Evolutionary conservation across 1,140 invertebrate species (phyloP), one percentile per base, ranked within the genome.

Genomic region (Anagrus nilaparvatae): DNA sequence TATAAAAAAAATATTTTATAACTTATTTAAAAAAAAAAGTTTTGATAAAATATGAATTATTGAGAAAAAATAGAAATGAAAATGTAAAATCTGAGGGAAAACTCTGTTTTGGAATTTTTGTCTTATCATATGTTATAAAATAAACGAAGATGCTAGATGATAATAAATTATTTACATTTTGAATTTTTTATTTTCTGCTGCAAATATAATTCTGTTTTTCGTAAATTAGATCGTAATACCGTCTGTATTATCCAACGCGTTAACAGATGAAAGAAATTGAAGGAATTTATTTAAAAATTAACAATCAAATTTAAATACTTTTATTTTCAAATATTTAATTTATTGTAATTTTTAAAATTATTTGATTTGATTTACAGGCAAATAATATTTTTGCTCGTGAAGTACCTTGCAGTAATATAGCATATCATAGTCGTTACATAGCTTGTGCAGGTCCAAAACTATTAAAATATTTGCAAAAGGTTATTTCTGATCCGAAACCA

Each of bases 301-400:
- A 6, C 8, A 24, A 5, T 13, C 2, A n/a, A 35, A 20, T 34
- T 24, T 16, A 27, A 29, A 24, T 19, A 9, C 29, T 9, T 14
- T 24, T 16, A 23, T 23, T 39, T 30, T 40, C 3, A 30, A 30
- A 3, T 10, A 23, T 30, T 23, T 19, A 13, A 8, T 21, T 19
- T 12, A 24, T 21, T 25, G n/a, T n/a, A n/a, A n/a, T n/a, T n/a
- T 20, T 9, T 34, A 45, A 18, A 7, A 3, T 4, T n/a, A n/a
- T n/a, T n/a, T n/a, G n/a, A n/a, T 18, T 17, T 24, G 4, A 27
- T 10, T 34, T 87, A 6, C 74, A 84, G 58, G 63, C 65, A 0
- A 75, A 86, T 48, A 78, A 78, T 3, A 75, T 93, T 17, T 95
- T 96, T 60, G 79, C 78, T 0, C 75, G 75, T 45, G 72, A 76